A percentile compares a stretch with the other conserved stretches of the same genome.
phyloP scores from a whole-genome alignment of 2,888 invertebrate genomes.

The Pachycephus smyrnensis region DNA sequence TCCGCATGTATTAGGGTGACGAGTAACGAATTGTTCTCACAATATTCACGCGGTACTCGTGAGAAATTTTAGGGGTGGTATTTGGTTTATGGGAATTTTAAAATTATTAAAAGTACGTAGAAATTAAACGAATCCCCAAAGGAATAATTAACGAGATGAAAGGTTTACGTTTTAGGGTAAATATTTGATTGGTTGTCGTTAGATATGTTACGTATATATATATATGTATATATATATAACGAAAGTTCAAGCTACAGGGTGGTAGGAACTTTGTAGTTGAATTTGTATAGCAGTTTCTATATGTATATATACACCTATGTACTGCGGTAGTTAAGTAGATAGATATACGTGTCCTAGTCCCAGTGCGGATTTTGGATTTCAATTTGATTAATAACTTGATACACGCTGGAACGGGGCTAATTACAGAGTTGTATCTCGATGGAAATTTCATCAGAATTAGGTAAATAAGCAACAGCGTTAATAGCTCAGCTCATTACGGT shows the following conservation, averaged over 20 bases:
- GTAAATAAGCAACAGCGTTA: background rate
- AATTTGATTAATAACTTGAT: background rate
- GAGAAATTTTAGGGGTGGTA: background rate
- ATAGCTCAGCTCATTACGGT: background rate
- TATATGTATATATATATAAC: background rate
- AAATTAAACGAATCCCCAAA: background rate
- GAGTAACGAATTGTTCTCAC: background rate
- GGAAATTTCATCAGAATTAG: background rate
- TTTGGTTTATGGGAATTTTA: background rate
- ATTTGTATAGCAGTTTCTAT: background rate
- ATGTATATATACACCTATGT: background rate
- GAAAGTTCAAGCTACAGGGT: background rate
- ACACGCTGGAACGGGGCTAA: background rate
- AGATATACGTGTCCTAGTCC: background rate
- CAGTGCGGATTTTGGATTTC: background rate
- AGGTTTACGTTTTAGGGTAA: background rate
- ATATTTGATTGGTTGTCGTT: background rate
- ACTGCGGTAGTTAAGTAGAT: background rate
- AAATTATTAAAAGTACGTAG: background rate
- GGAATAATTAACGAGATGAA: background rate
- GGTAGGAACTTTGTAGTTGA: background rate
- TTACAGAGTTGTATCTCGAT: background rate
- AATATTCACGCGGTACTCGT: background rate
- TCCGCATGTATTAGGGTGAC: conserved; percentile 14
- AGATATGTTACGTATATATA: background rate